Percentiles rank a stretch among this genome's conserved stretches.
phyloP scores from a whole-genome alignment of 2,888 invertebrate species.

The Branchipolynoe longqiensis region DNA sequence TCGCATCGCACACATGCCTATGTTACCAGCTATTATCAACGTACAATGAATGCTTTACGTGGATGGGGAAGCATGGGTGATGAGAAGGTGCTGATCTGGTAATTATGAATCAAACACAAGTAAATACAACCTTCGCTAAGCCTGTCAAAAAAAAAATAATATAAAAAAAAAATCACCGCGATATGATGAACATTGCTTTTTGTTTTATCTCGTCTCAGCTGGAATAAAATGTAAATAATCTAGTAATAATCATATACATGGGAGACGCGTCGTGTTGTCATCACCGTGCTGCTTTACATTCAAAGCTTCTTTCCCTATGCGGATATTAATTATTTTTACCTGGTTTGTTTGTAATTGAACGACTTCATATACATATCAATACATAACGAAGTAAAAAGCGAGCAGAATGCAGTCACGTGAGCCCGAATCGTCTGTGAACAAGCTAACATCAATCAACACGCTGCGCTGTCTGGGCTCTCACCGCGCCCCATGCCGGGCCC shows the following conservation, averaged over 20 bases:
- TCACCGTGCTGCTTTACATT: neutral
- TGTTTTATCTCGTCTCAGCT: neutral
- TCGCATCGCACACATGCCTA: no score
- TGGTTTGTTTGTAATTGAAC: no score
- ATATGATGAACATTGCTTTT: conserved; percentile 6
- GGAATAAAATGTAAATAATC: neutral
- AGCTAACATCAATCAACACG: neutral
- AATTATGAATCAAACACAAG: neutral
- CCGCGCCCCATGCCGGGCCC: no score
- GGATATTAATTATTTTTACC: neutral
- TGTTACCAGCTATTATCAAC: no score
- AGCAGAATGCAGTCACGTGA: neutral
- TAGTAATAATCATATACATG: no score
- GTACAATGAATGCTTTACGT: neutral
- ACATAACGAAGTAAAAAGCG: neutral
- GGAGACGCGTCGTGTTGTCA: no score
- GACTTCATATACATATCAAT: conserved; percentile 33
- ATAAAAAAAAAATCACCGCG: neutral
- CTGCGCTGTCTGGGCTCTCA: neutral
- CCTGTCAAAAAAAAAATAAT: no score
- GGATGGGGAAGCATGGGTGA: neutral
- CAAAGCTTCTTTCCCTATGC: conserved; percentile 21
- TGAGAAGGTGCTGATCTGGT: neutral
- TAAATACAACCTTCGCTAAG: neutral
- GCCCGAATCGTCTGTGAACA: neutral